phyloP scores from a whole-genome alignment of 2,888 invertebrate genomes.

The Panopea generosa region DNA sequence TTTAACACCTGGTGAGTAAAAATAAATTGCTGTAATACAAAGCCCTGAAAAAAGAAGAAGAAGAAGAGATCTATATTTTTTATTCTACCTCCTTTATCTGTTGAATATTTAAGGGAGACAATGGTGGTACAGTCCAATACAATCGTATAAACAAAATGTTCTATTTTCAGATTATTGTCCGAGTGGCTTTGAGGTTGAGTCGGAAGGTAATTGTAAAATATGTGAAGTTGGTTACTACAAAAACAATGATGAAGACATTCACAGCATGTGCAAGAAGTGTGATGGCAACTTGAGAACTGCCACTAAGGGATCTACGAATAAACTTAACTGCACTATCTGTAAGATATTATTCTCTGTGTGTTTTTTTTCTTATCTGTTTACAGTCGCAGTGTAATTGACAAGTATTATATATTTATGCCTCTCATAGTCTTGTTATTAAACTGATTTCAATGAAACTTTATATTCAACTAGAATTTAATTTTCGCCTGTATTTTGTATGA shows the following conservation, averaged over 20 bases:
- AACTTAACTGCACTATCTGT: slow-evolving; percentile 55
- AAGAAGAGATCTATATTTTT: too few species aligned
- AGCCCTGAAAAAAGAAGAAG: too few species aligned
- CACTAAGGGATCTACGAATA: slow-evolving; percentile 43
- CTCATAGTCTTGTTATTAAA: not conserved
- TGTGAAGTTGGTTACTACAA: slow-evolving; percentile 64
- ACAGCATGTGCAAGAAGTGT: slow-evolving; percentile 61
- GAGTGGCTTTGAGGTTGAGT: slow-evolving; percentile 51
- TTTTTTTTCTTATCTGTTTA: slow-evolving; percentile 4
- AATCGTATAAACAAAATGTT: too few species aligned
- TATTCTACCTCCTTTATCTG: too few species aligned
- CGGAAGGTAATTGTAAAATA: slow-evolving; percentile 9
- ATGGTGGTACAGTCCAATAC: too few species aligned
- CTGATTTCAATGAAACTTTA: not conserved
- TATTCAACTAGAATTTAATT: too few species aligned
- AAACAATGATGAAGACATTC: slow-evolving; percentile 47
- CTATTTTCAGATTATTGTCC: slow-evolving; percentile 64
- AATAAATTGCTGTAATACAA: too few species aligned
- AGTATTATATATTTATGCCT: not conserved
- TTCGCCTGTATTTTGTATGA: too few species aligned
- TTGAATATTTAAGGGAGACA: too few species aligned
- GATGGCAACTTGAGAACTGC: slow-evolving; percentile 52
- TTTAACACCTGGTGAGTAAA: too few species aligned
- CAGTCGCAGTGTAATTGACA: not conserved
- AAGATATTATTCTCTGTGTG: not conserved